Evolutionary conservation across 2,888 invertebrate species (phyloP).

Genomic region (Itoplectis maculator): DNA sequence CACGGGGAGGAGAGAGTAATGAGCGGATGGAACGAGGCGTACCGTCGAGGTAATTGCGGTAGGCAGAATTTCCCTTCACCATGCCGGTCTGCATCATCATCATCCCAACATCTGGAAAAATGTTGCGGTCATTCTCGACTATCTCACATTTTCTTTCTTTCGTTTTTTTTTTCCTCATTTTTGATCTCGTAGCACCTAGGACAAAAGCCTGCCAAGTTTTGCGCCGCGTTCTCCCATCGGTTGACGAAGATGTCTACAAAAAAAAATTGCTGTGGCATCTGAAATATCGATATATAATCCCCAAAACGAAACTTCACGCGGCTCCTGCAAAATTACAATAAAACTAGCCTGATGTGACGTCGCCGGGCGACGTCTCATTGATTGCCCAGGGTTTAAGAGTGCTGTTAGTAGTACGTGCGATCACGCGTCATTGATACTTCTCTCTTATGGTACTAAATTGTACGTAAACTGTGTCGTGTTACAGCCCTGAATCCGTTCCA

Average conservation of each 20-base stretch:
- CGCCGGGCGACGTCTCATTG: constrained; percentile 51
- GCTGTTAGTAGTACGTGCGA: constrained; percentile 53
- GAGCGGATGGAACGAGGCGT: constrained; percentile 86
- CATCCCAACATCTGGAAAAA: constrained; percentile 98
- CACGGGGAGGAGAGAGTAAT: constrained; percentile 66
- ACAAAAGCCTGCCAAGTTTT: constrained; percentile 38
- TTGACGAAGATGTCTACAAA: constrained; percentile 45
- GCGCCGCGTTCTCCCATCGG: constrained; percentile 7
- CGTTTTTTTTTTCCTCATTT: constrained; percentile 7
- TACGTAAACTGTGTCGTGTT: constrained; percentile 32
- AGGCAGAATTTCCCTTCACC: constrained; percentile 95
- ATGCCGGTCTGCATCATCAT: constrained; percentile 98
- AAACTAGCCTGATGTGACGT: constrained; percentile 32
- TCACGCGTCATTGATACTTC: constrained; percentile 23
- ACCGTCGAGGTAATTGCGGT: constrained; percentile 92
- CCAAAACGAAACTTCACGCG: constrained; percentile 30
- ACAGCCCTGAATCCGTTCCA: constrained; percentile 20
- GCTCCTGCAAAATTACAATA: constrained; percentile 1
- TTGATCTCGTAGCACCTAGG: constrained; percentile 26
- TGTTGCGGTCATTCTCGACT: constrained; percentile 68
- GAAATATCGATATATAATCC: constrained; percentile 37
- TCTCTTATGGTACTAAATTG: constrained; percentile 23
- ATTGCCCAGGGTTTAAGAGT: constrained; percentile 78
- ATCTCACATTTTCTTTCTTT: constrained; percentile 44
- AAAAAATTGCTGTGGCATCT: constrained; percentile 57